Evolutionary conservation across 2,797 vertebrate species (phyloP), one percentile per base, ranked within the genome.

Genomic region (Ptychadena robeensis): DNA sequence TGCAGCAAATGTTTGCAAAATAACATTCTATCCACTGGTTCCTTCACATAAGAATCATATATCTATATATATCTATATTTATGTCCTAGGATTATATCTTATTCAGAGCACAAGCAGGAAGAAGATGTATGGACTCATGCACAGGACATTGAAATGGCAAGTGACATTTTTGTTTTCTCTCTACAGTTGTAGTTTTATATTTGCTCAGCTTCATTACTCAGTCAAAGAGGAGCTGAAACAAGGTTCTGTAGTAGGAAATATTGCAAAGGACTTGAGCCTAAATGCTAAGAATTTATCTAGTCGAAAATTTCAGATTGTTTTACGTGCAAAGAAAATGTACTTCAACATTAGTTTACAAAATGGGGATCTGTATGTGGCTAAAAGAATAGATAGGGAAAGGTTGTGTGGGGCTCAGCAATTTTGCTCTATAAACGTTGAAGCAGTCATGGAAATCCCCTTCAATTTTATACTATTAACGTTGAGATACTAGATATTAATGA

Each of bases 401-500:
- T 83, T 96, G 28, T 96, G 95, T 22, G 90, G 87, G 74, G 88
- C 90, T 84, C 89, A 48, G 0, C 86, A 86, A 6, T 91, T 89
- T 0, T 95, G 94, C 35, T 32, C 92, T n/a, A 84, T 91, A 7
- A 91, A 89, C 73, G 87, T 96, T 14, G 94, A 95, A 88, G 91
- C 92, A 2, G 71, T 96, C 15, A 88, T 93, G 14, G 94, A 95
- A 88, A 94, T 35, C 94, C 94, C 1, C 89, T 94, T 1, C 91
- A 94, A 86, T 93, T 95, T 90, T 93, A 93, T 31, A 89, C 91
- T 7, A 79, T 94, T 7, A 78, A 89, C 28, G 80, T 95, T 4
- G 91, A 95, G 63, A 87, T 94, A 71, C 32, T 91, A 1, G 94
- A 96, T 79, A 82, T 95, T 8, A 96, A 96, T 57, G 95, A 96